Evolutionary conservation across 2,797 vertebrate genomes (phyloP).

Genomic region (Perdix hodgsoniae): DNA sequence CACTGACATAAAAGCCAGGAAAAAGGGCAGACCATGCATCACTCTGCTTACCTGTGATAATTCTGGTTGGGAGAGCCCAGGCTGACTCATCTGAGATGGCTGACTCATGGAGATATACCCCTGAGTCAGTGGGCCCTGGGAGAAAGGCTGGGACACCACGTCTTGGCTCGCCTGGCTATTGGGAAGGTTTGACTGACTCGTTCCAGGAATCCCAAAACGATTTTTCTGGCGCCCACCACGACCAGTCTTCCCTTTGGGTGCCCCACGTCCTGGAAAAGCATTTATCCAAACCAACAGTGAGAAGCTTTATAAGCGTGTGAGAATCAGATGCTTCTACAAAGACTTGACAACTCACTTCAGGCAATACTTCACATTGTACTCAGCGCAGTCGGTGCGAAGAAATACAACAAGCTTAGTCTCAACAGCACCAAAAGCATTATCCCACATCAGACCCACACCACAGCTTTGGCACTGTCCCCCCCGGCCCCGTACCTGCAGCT

Average conservation of each 20-base stretch:
- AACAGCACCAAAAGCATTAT: neutral
- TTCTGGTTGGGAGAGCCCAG: constrained; percentile 97
- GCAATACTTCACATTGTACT: rapidly evolving
- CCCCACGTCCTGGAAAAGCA: constrained; percentile 87
- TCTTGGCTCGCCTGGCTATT: constrained; percentile 96
- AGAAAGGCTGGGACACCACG: constrained; percentile 95
- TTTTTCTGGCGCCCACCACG: constrained; percentile 94
- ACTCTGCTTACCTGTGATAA: constrained; percentile 89
- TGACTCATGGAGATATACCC: constrained; percentile 99
- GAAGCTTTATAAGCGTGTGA: rapidly evolving
- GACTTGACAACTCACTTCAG: rapidly evolving
- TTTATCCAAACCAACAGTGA: neutral
- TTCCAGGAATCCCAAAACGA: constrained; percentile 88
- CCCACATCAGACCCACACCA: rapidly evolving
- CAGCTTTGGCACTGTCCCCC: rapidly evolving
- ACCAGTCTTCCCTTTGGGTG: constrained; percentile 91
- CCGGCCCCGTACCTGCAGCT: constrained; percentile 82
- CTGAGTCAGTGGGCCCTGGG: constrained; percentile 97
- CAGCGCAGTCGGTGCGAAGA: neutral
- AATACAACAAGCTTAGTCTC: neutral
- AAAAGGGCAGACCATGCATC: rapidly evolving
- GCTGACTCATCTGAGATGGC: constrained; percentile 99
- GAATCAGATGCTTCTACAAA: neutral
- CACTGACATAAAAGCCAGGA: rapidly evolving
- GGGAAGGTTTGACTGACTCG: constrained; percentile 88